Evolutionary conservation across 2,113 vertebrate species (phyloP).

Genomic region (Spheniscus mendiculus): DNA sequence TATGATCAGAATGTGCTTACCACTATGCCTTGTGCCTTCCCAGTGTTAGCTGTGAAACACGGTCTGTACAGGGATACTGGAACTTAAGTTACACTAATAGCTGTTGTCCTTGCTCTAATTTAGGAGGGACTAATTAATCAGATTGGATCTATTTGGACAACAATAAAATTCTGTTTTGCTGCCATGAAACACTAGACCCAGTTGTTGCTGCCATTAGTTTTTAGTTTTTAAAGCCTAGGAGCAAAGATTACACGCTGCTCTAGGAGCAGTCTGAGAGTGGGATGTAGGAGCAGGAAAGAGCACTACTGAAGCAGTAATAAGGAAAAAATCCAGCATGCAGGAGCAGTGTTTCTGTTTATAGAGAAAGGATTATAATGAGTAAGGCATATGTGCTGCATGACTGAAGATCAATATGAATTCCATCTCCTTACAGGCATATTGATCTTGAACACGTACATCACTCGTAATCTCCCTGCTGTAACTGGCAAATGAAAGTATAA

Average conservation of each 20-base stretch:
- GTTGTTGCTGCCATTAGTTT: not conserved
- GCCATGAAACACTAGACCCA: not conserved
- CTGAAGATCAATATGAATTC: slow-evolving; percentile 14
- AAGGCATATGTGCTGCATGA: not conserved
- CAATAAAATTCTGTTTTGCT: not conserved
- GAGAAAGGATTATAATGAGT: not conserved
- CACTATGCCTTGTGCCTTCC: not conserved
- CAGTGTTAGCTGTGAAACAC: not conserved
- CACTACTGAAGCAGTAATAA: not conserved
- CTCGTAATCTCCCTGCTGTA: not conserved
- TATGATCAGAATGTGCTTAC: not conserved
- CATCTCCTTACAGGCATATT: slow-evolving; percentile 2
- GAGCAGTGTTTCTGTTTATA: not conserved
- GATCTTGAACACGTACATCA: not conserved
- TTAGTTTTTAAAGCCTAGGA: not conserved
- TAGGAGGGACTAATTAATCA: not conserved
- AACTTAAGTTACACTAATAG: not conserved
- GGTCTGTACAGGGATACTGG: not conserved
- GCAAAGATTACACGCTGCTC: not conserved
- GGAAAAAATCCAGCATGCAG: not conserved
- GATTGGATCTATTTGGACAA: not conserved
- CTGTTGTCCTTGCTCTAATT: not conserved
- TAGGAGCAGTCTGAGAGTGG: not conserved
- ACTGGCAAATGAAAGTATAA: not conserved
- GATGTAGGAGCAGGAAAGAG: not conserved